Base-by-base conservation (phyloP, 2,888 invertebrate species). In the Cephus pygmeus region DNA sequence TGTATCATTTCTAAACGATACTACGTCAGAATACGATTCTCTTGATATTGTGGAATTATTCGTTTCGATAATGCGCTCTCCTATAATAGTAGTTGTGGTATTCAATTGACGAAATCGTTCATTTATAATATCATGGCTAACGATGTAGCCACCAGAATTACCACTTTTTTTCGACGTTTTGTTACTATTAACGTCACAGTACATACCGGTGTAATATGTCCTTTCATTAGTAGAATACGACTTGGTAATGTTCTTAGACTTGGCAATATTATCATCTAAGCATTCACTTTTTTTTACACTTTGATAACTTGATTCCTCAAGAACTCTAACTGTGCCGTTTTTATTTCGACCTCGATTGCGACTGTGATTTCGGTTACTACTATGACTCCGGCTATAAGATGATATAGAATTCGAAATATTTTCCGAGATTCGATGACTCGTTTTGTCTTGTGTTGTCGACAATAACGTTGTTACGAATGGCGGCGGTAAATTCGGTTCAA, bases 401-500 rank as follows among this genome's bases (percentile, higher is more conserved):
- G 33, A 12, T 34, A 23, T 69, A 69, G n/a, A 69, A 30, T 69
- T 68, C 3, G 77, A 77, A 12, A 77, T 33, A 69, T 75, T 77
- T 40, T 75, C 71, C 4, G 75, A 77, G 30, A 75, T 77, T 31
- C 56, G 77, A 12, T 12, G 34, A 15, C 34, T 23, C 33, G 12
- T 31, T 12, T 34, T 71, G 1, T 31, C 71, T 1, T 12, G 9
- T 34, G 15, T 12, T 34, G 30, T 69, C 12, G 77, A 35, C 75
- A 68, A 69, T n/a, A 56, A 68, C 56, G 34, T 78, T n/a, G 81
- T 80, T 4, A 80, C 77, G 6, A 82, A 80, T 12, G 78, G 79
- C 23, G 75, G n/a, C 1, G 81, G 81, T 36, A 81, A 79, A 11
- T 79, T 82, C 34, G 94, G 93, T 90, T 97, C 97, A 40, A 97